These are phyloP conservation scores for Nannobrachium achirus DNA, from an alignment of 2,113 vertebrate genomes.

Conservation along the genomic window DNA sequence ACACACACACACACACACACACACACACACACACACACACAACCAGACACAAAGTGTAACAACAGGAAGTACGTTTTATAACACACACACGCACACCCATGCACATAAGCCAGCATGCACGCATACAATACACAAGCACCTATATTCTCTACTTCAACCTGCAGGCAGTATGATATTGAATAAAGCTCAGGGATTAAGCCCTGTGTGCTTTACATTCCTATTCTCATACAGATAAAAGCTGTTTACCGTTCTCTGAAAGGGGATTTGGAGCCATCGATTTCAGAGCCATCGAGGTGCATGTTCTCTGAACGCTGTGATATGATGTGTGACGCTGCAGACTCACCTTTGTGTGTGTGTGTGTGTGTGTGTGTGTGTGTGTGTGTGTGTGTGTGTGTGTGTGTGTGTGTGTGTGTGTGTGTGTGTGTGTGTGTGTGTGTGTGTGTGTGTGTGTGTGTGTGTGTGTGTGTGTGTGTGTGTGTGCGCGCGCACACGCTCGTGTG, in stretches of 20 bases:
- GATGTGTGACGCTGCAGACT: background rate
- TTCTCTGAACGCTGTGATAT: slow-evolving; percentile 18
- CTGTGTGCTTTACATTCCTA: slow-evolving; percentile 18
- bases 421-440: background rate
- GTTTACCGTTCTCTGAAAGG: slow-evolving; percentile 21
- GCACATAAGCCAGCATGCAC: background rate
- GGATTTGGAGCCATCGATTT: slow-evolving; percentile 31
- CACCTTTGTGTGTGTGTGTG: background rate
- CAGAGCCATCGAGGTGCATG: background rate
- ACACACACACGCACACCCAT: background rate
- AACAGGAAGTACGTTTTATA: too few species aligned
- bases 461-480: slow-evolving; percentile 5
- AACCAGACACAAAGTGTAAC: too few species aligned
- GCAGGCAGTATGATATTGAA: slow-evolving; percentile 18
- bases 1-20: too few species aligned
- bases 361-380: too few species aligned
- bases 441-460: background rate
- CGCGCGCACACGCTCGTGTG: background rate
- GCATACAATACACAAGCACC: background rate
- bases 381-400: too few species aligned
- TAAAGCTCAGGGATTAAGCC: slow-evolving; percentile 33
- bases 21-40: too few species aligned
- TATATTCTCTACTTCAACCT: background rate
- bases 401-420: too few species aligned
- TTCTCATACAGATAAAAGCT: slow-evolving; percentile 38